Percentiles rank a stretch among this genome's conserved stretches.
phyloP scores from a whole-genome alignment of 2,888 invertebrate species.

The Gerris lacustris region DNA sequence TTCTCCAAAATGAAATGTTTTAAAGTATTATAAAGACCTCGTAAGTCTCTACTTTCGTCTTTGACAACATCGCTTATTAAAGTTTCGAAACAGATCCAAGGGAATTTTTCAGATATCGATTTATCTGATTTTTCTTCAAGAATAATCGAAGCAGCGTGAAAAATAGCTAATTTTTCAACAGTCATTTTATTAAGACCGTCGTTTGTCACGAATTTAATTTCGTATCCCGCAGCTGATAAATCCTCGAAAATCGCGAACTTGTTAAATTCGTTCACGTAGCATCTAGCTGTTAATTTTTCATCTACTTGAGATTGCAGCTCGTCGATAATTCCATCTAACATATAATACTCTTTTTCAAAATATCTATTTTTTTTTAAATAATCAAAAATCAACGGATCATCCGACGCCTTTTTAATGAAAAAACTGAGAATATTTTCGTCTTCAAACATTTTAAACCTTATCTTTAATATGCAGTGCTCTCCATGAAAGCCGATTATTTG shows the following conservation, averaged over 20 bases:
- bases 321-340: constrained; percentile 18
- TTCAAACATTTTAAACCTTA: constrained; percentile 16
- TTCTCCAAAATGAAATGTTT: not conserved
- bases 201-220: not conserved
- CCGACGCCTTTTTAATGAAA: constrained; percentile 21
- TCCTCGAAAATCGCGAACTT: constrained; percentile 22
- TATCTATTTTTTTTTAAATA: constrained; percentile 18
- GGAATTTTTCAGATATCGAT: constrained; percentile 14
- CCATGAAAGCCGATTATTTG: constrained; percentile 22
- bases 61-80: constrained; percentile 12
- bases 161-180: constrained; percentile 20
- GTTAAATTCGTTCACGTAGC: constrained; percentile 21
- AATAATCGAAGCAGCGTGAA: constrained; percentile 21
- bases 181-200: constrained; percentile 17
- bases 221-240: constrained; percentile 15
- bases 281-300: constrained; percentile 22
- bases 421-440: constrained; percentile 18
- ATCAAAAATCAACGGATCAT: constrained; percentile 16
- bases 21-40: no score
- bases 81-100: constrained; percentile 18
- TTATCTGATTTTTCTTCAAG: constrained; percentile 20
- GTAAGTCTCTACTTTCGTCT: not conserved
- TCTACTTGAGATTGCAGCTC: constrained; percentile 18
- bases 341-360: constrained; percentile 23
- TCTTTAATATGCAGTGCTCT: constrained; percentile 19